phyloP scores from a whole-genome alignment of 2,113 vertebrate genomes.

The Otolemur garnettii region DNA sequence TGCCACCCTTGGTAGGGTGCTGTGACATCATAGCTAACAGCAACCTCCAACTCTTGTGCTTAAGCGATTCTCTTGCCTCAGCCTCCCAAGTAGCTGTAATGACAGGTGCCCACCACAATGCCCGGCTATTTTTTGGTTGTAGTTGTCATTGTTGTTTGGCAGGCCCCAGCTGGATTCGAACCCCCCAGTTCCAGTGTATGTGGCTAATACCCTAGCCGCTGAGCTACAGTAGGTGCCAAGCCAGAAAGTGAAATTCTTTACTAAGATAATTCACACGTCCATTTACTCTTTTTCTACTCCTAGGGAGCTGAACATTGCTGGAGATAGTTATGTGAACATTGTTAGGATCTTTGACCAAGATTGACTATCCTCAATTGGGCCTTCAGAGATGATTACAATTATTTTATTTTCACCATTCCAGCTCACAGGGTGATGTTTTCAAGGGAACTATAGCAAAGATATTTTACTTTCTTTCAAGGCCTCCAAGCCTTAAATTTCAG shows the following conservation, averaged over 20 bases:
- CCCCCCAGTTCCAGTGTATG: too few species aligned
- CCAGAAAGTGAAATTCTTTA: not conserved
- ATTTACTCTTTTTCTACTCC: not conserved
- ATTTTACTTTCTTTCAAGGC: conserved; percentile 51
- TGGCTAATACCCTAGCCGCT: too few species aligned
- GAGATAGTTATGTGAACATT: not conserved
- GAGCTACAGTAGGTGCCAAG: too few species aligned
- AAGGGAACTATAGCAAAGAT: conserved; percentile 25
- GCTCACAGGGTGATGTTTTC: not conserved
- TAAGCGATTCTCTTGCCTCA: too few species aligned
- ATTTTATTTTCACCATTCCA: conserved; percentile 45
- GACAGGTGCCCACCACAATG: too few species aligned
- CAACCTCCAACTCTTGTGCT: too few species aligned
- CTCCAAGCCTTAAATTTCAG: not conserved
- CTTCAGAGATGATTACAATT: not conserved
- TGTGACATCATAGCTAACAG: too few species aligned
- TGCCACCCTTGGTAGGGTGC: too few species aligned
- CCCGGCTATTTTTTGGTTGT: too few species aligned
- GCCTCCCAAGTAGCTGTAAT: too few species aligned
- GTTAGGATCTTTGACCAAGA: not conserved
- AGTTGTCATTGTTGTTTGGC: too few species aligned
- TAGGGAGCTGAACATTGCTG: not conserved
- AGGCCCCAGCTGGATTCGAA: too few species aligned
- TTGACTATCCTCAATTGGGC: not conserved
- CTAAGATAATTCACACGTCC: not conserved